Conservation (phyloP, 1,140 invertebrate species). For the Cryptotermes secundus region DNA sequence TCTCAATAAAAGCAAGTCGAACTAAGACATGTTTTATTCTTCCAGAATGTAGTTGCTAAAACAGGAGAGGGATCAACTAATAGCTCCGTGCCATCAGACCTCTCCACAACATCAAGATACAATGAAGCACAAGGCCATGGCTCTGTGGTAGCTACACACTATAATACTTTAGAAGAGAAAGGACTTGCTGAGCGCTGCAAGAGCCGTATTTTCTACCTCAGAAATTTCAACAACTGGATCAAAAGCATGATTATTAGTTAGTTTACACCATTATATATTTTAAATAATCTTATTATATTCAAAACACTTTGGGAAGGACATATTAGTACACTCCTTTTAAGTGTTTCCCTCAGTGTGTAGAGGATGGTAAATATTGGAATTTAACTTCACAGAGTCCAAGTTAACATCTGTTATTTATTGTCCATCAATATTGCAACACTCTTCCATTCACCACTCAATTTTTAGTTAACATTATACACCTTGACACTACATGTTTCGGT, state of each 20-base stretch:
- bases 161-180: constrained; percentile 80
- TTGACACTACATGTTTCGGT: too few relatives aligned
- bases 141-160: constrained; percentile 75
- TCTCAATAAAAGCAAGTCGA: too few relatives aligned
- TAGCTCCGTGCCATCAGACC: constrained; percentile 26
- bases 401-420: too few relatives aligned
- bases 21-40: neutral
- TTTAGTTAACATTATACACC: too few relatives aligned
- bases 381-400: too few relatives aligned
- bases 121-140: constrained; percentile 39
- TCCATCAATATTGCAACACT: too few relatives aligned
- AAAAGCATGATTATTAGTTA: constrained; percentile 90
- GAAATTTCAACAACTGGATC: constrained; percentile 99
- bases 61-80: neutral
- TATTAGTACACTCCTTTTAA: too few relatives aligned
- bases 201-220: constrained; percentile 88
- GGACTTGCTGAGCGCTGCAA: constrained; percentile 75
- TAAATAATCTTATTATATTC: too few relatives aligned
- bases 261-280: constrained; percentile 36
- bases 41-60: neutral
- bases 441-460: too few relatives aligned
- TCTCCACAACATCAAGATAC: constrained; percentile 26
- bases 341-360: too few relatives aligned
- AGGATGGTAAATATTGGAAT: too few relatives aligned
- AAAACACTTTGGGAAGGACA: too few relatives aligned